Conservation (phyloP, 2,113 vertebrate species). For the Azemiops feae region DNA sequence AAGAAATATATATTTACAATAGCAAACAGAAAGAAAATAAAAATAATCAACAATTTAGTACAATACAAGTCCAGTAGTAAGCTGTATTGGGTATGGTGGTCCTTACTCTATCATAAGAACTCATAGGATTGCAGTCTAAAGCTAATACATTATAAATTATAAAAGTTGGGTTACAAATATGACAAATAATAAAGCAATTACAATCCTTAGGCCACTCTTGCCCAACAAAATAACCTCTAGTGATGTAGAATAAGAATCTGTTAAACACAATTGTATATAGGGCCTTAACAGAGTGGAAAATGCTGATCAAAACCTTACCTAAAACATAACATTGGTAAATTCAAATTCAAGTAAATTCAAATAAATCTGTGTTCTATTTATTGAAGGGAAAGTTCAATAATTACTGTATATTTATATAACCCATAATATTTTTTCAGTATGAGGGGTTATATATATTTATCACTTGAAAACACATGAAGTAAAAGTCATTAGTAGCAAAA, state of each 20-base stretch:
- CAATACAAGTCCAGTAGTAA: background rate
- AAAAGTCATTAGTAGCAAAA: accelerated
- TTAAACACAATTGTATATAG: background rate
- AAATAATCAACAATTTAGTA: background rate
- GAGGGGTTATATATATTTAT: background rate
- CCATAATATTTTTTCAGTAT: background rate
- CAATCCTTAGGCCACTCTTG: background rate
- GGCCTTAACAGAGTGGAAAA: background rate
- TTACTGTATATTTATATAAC: background rate
- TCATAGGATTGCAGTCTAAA: background rate
- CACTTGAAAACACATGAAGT: too few relatives aligned
- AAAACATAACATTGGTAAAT: background rate
- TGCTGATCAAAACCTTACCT: background rate
- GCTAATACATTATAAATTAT: background rate
- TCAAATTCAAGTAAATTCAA: too few relatives aligned
- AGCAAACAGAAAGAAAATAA: background rate
- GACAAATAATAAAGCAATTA: background rate
- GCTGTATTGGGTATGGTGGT: background rate
- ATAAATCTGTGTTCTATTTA: background rate
- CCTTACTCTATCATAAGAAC: background rate
- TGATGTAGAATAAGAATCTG: background rate
- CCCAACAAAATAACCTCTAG: background rate
- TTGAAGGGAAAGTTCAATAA: background rate
- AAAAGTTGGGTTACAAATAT: background rate
- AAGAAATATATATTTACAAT: background rate